Conservation (phyloP, 2,113 vertebrate genomes). For the Etheostoma cragini region DNA sequence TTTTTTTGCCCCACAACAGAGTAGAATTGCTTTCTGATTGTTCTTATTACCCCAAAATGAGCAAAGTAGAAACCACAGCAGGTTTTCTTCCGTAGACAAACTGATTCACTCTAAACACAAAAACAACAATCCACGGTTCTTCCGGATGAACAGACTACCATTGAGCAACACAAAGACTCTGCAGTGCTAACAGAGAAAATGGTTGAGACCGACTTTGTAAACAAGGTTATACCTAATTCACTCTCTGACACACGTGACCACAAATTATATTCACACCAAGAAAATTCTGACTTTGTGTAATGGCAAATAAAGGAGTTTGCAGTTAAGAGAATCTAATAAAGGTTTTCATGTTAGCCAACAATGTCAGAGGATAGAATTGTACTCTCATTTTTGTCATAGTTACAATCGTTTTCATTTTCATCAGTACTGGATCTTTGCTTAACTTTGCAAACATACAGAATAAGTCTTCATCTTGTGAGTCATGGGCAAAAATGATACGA, state of each 20-base stretch:
- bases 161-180: constrained; percentile 30
- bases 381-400: background rate
- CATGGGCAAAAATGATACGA: constrained; percentile 32
- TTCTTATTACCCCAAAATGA: constrained; percentile 50
- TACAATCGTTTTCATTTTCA: background rate
- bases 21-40: constrained; percentile 61
- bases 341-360: background rate
- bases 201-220: background rate
- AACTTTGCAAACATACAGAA: constrained; percentile 25
- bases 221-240: constrained; percentile 6
- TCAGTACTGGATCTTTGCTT: constrained; percentile 15
- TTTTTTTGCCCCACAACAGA: constrained; percentile 34
- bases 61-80: constrained; percentile 46
- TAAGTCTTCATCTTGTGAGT: constrained; percentile 35
- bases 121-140: constrained; percentile 8
- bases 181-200: background rate
- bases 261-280: background rate
- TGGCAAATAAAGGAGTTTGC: background rate
- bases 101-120: constrained; percentile 41
- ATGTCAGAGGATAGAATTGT: background rate
- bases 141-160: constrained; percentile 8
- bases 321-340: background rate
- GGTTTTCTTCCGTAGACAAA: constrained; percentile 40
- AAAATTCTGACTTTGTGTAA: background rate
- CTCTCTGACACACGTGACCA: background rate